Base-by-base conservation (phyloP, 2,797 vertebrate genomes). In the Eupleurogrammus muticus region DNA sequence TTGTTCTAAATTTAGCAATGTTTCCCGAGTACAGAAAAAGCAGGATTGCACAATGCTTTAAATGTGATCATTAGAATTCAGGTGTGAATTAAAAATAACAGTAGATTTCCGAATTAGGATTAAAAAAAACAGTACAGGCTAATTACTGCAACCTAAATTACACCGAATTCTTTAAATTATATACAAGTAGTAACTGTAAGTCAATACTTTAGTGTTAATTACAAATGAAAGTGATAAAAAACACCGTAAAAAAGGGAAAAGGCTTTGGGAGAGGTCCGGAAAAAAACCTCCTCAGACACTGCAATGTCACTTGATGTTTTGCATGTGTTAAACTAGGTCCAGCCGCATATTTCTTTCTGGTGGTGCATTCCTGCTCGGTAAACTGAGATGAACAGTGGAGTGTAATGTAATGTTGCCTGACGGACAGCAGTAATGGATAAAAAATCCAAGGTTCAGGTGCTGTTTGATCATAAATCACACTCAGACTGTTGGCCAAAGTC, bases 381-480 rank as follows among this genome's bases (percentile, higher is more conserved):
- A 72, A 66, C 72, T 63, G 81, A 89, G 83, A 89, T 83, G 84
- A 93, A 91, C 82, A 88, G 70, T 66, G 79, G 77, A 85, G 85
- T 79, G 79, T 85, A 81, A 88, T 92, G 88, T 92, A 90, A 92
- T 90, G 86, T 88, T 77, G 82, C 84, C 75, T 90, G 90, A 92
- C 72, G 83, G 91, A 90, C 92, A 90, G 87, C 80, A 65, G 89
- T 92, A 91, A 93, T 93, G 91, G 91, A 83, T 87, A 90, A 93
- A 93, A 93, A 92, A 93, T 93, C 85, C 84, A 53, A 75, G 72
- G 89, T 93, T 92, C 89, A 92, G 91, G 87, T 92, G 85, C 83
- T 89, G 89, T 90, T 93, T 90, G 91, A 90, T 90, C 87, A 77
- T 93, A 92, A 93, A 93, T 93, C 92, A 93, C 80, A 86, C 69